Conservation (phyloP, 2,113 vertebrate species). For the Speoplatyrhinus poulsoni region DNA sequence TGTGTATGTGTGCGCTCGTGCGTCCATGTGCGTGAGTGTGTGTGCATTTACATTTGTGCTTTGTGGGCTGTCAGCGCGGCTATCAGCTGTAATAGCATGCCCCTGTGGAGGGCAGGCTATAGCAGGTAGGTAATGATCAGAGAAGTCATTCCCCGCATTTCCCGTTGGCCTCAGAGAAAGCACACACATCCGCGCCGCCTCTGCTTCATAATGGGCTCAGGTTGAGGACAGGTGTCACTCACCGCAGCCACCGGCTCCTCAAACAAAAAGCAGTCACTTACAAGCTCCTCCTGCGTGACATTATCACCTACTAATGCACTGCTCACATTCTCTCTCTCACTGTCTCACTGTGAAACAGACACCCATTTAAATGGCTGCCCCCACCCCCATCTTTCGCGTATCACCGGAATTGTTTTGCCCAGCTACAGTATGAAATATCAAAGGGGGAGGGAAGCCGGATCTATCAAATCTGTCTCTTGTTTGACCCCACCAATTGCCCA, state of each 20-base stretch:
- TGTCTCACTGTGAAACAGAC: conserved; percentile 16
- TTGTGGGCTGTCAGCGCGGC: conserved; percentile 62
- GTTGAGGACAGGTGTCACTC: conserved; percentile 45
- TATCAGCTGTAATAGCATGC: conserved; percentile 70
- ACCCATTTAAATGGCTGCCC: conserved; percentile 53
- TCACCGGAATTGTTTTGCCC: conserved; percentile 55
- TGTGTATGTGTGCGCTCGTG: background rate
- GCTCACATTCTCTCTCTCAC: conserved; percentile 26
- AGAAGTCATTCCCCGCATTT: conserved; percentile 72
- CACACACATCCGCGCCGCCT: conserved; percentile 51
- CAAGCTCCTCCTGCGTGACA: conserved; percentile 30
- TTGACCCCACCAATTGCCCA: conserved; percentile 2
- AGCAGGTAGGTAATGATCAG: conserved; percentile 77
- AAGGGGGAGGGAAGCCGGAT: conserved; percentile 48
- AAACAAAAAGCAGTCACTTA: conserved; percentile 38
- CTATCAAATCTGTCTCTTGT: conserved; percentile 42
- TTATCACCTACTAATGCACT: conserved; percentile 57
- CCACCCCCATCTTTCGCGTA: background rate
- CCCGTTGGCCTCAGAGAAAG: conserved; percentile 68
- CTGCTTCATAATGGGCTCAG: conserved; percentile 56
- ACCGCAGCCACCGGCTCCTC: conserved; percentile 7
- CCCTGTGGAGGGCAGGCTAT: conserved; percentile 67
- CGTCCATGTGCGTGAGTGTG: conserved; percentile 12
- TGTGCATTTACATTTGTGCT: conserved; percentile 53
- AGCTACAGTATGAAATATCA: conserved; percentile 59